Base-by-base conservation (phyloP, 2,113 vertebrate genomes). In the Ceyx margarethae region DNA sequence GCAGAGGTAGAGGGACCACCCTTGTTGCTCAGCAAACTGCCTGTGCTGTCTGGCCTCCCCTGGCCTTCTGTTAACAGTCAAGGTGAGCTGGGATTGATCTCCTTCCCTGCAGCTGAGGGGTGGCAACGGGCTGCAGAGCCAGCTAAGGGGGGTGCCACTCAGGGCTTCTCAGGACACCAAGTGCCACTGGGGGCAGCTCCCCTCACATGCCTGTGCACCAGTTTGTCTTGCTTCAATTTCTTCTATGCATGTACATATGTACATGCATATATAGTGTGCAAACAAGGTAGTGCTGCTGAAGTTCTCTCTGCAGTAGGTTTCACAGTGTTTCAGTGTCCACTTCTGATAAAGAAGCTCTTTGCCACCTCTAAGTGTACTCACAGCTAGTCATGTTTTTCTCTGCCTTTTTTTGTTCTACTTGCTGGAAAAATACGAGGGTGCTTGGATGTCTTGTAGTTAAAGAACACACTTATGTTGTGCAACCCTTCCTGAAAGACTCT, bases 91-190 rank as follows among this genome's bases (percentile, higher is more conserved):
- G 6, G 4, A 5, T 28, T 14, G 4, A 60, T n/a, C 16, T 26
- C 16, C 48, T 18, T 90, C 37, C 33, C 23, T 53, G 22, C 6
- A 5, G 15, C 48, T 12, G 18, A 1, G 3, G 51, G 57, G 40
- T 46, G 25, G 53, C 48, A 12, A 13, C 46, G 53, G 58, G 62
- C 72, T 15, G 33, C 29, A 50, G 60, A 68, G 50, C 35, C 65
- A 77, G 21, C 13, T 33, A 40, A 26, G 64, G 58, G 21, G 33
- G 17, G 37, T 67, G 43, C 0, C 0, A 42, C 14, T 13, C 2
- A 0, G 29, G 26, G 13, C 17, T 58, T 67, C 69, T 82, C 37
- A 17, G 13, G 15, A 9, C 8, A 1, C 0, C 12, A 12, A 10
- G 4, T 45, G 29, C 22, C 50, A 12, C 14, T 23, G 48, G 10